These are phyloP conservation scores for Aurelia aurita complex sp. Pacific DNA, from an alignment of 30 jellyfish, hydroid and myxozoan genomes.

Conservation along the genomic window DNA sequence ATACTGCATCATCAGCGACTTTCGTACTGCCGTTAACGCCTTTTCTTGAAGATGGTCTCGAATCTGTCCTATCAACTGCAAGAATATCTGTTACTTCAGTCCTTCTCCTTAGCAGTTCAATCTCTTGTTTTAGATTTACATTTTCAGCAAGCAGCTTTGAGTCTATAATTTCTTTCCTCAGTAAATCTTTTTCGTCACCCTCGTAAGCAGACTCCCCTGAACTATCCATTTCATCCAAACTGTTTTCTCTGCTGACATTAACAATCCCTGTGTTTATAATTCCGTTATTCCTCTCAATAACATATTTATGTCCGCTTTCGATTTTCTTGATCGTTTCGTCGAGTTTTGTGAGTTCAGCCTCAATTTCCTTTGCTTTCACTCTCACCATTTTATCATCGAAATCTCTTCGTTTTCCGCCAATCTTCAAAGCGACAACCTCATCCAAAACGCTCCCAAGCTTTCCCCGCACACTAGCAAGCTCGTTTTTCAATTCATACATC, in stretches of 20 bases:
- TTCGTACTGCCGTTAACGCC: not conserved
- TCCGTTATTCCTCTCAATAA: slow-evolving; percentile 68
- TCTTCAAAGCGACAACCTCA: slow-evolving; percentile 62
- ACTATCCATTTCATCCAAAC: slow-evolving; percentile 54
- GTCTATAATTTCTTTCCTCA: slow-evolving; percentile 20
- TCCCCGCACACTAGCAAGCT: slow-evolving; percentile 40
- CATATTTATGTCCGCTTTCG: slow-evolving; percentile 84
- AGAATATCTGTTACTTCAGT: slow-evolving; percentile 2
- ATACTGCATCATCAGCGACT: not conserved
- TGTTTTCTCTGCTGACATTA: slow-evolving; percentile 43
- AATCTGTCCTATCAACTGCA: not conserved
- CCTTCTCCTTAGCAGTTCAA: slow-evolving; percentile 30
- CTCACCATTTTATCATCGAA: slow-evolving; percentile 13
- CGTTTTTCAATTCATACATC: slow-evolving; percentile 66
- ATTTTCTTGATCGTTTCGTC: slow-evolving; percentile 60
- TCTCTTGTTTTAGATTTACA: slow-evolving; percentile 24
- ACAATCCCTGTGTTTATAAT: slow-evolving; percentile 50
- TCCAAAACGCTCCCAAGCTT: slow-evolving; percentile 36
- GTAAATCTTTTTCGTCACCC: slow-evolving; percentile 37
- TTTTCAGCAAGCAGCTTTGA: slow-evolving; percentile 55
- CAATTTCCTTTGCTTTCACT: slow-evolving; percentile 27
- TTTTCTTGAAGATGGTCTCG: not conserved
- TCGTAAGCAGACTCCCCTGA: slow-evolving; percentile 63
- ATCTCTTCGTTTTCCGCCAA: slow-evolving; percentile 38
- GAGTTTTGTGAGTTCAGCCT: slow-evolving; percentile 55